Evolutionary conservation across 2,888 invertebrate species (phyloP), one percentile per base, ranked within the genome.

Genomic region (Dryomyza anilis): DNA sequence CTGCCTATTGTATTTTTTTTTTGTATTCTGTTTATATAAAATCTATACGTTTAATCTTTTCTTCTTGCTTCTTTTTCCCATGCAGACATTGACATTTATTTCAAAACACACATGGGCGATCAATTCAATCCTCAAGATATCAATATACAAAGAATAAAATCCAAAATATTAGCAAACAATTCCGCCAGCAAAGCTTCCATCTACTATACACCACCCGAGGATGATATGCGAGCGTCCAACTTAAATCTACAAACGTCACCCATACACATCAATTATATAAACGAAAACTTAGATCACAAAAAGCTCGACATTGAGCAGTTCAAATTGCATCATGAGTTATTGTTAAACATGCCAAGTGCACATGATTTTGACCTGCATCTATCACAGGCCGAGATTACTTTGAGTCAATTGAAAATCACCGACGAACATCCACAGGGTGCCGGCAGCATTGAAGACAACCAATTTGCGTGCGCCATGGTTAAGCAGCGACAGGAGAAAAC

Each of bases 201-300:
- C 59, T 94, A 94, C 82, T 94, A 92, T 83, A 93, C 94, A 55
- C 93, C 94, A 65, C 81, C 81, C 33, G 81, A 82, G 73, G 75
- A 75, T 63, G 52, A 68, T 43, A 46, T 75, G 58, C 70, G 73
- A 46, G 63, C 67, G 16, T 78, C 79, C 7, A 73, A 76, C 23
- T 73, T 85, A 48, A 75, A 79, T 69, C 74, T 86, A 64, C 86
- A 86, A 67, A 77, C 77, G 25, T 76, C 83, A 27, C 79, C 75
- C 67, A 87, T 91, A 69, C 90, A 90, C 79, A 82, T 83, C 21
- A 83, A 83, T 55, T 83, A 81, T 61, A 82, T 82, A 45, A 76
- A 81, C 57, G 83, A 83, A 67, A 82, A 79, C 71, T 63, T 79
- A 8, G 79, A 81, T 67, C 74, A 76, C 10, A 76, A 73, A 33